A percentile compares a stretch with the other conserved stretches of the same genome.
Evolutionary conservation across 2,113 vertebrate species (phyloP).

Genomic region (Oreochromis aureus): DNA sequence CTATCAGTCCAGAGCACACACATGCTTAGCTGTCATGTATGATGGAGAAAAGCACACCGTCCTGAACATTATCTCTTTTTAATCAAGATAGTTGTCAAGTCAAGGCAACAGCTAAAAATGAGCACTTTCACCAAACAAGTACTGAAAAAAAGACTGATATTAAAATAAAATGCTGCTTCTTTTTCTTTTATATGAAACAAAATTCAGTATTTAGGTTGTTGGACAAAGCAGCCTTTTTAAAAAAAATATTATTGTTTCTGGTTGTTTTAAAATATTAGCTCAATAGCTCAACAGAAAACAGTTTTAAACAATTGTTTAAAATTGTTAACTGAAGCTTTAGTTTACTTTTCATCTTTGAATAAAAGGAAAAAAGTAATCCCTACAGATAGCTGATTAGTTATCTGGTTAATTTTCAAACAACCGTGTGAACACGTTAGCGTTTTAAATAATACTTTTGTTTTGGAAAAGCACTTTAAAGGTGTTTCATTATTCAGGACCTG

Average conservation of each 20-base stretch:
- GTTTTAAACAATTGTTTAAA: background rate
- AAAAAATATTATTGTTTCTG: background rate
- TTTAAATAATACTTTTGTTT: background rate
- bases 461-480: background rate
- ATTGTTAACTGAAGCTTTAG: background rate
- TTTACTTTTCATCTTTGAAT: background rate
- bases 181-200: background rate
- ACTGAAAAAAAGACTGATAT: background rate
- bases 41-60: background rate
- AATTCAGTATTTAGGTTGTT: background rate
- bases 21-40: background rate
- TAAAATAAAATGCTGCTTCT: background rate
- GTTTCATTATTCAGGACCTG: background rate
- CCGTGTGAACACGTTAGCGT: background rate
- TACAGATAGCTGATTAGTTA: background rate
- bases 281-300: background rate
- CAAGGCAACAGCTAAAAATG: background rate
- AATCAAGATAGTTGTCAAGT: background rate
- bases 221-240: background rate
- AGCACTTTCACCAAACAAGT: background rate
- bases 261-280: background rate
- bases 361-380: background rate
- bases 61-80: background rate
- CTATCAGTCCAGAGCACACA: background rate
- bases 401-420: background rate